Percentiles rank a stretch among this genome's conserved stretches.
Conservation (phyloP, 2,797 vertebrate genomes). For the Galaxias olidus region DNA sequence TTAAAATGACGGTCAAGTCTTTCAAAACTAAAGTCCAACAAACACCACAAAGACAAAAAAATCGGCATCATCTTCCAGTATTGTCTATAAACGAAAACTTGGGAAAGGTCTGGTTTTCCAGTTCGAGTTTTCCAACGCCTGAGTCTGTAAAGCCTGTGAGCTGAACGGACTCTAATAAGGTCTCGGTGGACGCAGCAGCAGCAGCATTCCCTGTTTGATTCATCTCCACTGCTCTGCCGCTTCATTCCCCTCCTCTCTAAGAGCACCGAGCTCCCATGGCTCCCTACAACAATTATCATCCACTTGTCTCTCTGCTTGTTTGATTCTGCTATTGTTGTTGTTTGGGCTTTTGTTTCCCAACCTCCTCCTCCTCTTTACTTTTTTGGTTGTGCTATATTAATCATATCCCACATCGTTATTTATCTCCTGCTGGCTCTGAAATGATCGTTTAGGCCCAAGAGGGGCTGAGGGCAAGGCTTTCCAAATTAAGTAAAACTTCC, state of each 20-base stretch:
- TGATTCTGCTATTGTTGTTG: conserved; percentile 69
- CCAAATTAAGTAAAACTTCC: conserved; percentile 93
- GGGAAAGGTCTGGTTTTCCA: conserved; percentile 8
- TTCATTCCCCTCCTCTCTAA: conserved; percentile 69
- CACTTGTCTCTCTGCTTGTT: conserved; percentile 78
- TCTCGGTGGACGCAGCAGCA: conserved; percentile 74
- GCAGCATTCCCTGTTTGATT: conserved; percentile 70
- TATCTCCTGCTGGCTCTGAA: conserved; percentile 86
- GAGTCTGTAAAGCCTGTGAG: conserved; percentile 48
- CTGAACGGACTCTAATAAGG: conserved; percentile 76
- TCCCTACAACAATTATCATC: conserved; percentile 87
- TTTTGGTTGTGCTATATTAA: conserved; percentile 81
- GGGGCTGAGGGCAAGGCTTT: conserved; percentile 86
- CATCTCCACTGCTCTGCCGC: conserved; percentile 71
- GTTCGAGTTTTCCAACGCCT: conserved; percentile 17
- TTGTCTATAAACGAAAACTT: no score
- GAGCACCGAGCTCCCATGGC: conserved; percentile 73
- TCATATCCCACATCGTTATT: conserved; percentile 87
- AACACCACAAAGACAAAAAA: no score
- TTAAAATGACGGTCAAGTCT: no score
- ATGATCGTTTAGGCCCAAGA: conserved; percentile 89
- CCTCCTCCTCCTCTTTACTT: conserved; percentile 66
- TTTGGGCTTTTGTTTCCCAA: conserved; percentile 29
- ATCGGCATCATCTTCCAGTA: no score
- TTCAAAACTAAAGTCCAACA: no score